Conservation (phyloP, 2,888 invertebrate species). For the Embidobia sp. region DNA sequence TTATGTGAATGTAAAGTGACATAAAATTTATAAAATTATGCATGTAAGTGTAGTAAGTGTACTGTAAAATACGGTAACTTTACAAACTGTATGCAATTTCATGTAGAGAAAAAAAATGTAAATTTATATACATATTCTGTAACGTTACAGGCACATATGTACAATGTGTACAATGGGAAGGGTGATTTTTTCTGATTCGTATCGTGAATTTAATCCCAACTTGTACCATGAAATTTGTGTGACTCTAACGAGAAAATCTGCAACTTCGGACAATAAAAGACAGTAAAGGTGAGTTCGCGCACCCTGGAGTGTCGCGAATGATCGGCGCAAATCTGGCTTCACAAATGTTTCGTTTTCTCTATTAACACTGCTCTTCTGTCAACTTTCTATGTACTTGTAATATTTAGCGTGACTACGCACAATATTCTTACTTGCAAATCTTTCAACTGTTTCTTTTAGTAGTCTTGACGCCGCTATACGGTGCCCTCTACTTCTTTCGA, state of each 20-base stretch:
- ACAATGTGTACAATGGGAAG: no score
- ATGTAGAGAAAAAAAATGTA: no score
- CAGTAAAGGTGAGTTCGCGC: constrained; percentile 17
- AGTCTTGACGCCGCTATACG: constrained; percentile 16
- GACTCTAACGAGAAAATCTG: constrained; percentile 28
- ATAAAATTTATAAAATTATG: no score
- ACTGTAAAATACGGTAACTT: no score
- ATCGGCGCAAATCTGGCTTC: constrained; percentile 51
- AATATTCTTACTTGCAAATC: constrained; percentile 1
- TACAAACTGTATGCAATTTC: no score
- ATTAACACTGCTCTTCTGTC: constrained; percentile 64
- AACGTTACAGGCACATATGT: no score
- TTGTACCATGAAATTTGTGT: no score
- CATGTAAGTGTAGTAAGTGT: no score
- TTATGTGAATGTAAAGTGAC: no score
- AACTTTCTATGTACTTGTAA: constrained; percentile 25
- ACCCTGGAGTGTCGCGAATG: constrained; percentile 1
- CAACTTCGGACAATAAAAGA: constrained; percentile 49
- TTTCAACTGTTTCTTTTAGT: constrained; percentile 31
- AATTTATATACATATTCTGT: no score
- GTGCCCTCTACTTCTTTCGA: constrained; percentile 13
- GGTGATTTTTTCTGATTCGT: no score
- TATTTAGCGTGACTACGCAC: constrained; percentile 12
- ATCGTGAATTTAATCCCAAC: no score
- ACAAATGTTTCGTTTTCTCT: constrained; percentile 59